Conservation (phyloP, 2,113 vertebrate species). For the Phaethon lepturus region DNA sequence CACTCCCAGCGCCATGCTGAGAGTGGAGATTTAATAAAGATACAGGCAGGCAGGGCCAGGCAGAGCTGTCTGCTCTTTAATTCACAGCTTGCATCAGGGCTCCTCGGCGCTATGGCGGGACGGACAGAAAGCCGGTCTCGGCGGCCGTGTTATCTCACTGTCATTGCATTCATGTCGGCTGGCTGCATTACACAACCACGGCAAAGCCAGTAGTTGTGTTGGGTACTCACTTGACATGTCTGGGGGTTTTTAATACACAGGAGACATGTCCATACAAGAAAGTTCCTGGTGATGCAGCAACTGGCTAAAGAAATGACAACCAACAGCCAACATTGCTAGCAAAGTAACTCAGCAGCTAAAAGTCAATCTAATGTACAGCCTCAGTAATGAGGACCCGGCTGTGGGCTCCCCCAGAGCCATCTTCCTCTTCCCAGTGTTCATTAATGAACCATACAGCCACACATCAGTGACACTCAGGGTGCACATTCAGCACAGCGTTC, state of each 20-base stretch:
- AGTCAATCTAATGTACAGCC: not conserved
- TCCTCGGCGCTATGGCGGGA: accelerated
- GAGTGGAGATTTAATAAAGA: not conserved
- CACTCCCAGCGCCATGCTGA: not conserved
- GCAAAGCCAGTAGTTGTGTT: not conserved
- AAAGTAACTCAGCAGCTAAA: not conserved
- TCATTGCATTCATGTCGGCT: accelerated
- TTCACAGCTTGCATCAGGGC: not conserved
- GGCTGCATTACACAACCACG: not conserved
- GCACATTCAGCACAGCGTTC: not conserved
- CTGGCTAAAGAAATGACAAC: not conserved
- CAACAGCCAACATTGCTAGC: not conserved
- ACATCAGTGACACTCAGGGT: not conserved
- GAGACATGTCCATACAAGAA: not conserved
- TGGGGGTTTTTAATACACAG: not conserved
- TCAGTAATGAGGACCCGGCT: accelerated
- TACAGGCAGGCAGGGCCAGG: not conserved
- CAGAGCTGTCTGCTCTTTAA: not conserved
- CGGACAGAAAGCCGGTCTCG: not conserved
- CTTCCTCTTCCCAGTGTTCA: not conserved
- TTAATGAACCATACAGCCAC: not conserved
- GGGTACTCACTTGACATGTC: not conserved
- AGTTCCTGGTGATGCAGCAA: not conserved
- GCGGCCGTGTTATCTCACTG: not conserved
- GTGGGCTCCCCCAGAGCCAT: not conserved